A percentile compares a stretch with the other conserved stretches of the same genome.
Conservation (phyloP, 2,888 invertebrate genomes). For the Protophormia terraenovae region DNA sequence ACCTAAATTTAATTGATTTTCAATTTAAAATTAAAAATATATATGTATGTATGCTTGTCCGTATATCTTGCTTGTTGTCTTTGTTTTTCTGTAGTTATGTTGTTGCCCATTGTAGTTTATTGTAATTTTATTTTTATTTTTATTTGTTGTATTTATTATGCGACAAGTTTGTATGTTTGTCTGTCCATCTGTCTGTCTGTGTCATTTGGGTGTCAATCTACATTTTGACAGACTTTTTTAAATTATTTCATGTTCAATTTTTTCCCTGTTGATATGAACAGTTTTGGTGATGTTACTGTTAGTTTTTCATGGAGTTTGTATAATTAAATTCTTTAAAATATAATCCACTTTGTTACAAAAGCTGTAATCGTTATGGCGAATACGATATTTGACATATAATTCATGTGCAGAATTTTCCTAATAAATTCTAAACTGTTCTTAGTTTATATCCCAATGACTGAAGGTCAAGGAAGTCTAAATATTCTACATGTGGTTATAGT, state of each 20-base stretch:
- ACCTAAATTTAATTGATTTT: conserved; percentile 67
- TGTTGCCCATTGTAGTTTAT: conserved; percentile 12
- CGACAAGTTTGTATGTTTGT: conserved; percentile 41
- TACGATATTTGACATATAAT: too few relatives aligned
- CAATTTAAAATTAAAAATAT: conserved; percentile 51
- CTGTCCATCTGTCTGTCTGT: conserved; percentile 47
- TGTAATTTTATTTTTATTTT: conserved; percentile 34
- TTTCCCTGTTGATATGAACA: neutral
- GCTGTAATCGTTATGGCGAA: too few relatives aligned
- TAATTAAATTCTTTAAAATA: too few relatives aligned
- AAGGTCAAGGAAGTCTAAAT: too few relatives aligned
- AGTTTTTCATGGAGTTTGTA: conserved; percentile 20
- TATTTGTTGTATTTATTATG: conserved; percentile 28
- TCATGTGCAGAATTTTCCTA: too few relatives aligned
- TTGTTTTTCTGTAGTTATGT: conserved; percentile 7
- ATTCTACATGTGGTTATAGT: too few relatives aligned
- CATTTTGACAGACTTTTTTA: conserved; percentile 64
- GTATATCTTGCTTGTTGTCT: conserved; percentile 22
- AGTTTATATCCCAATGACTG: too few relatives aligned
- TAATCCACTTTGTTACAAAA: too few relatives aligned
- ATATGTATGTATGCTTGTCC: too few relatives aligned
- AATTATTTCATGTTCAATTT: conserved; percentile 45
- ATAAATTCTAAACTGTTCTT: too few relatives aligned
- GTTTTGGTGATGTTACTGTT: conserved; percentile 15
- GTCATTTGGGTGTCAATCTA: conserved; percentile 63